These are phyloP conservation scores for Autographa gamma DNA, from an alignment of 2,888 invertebrate genomes.

Conservation along the genomic window DNA sequence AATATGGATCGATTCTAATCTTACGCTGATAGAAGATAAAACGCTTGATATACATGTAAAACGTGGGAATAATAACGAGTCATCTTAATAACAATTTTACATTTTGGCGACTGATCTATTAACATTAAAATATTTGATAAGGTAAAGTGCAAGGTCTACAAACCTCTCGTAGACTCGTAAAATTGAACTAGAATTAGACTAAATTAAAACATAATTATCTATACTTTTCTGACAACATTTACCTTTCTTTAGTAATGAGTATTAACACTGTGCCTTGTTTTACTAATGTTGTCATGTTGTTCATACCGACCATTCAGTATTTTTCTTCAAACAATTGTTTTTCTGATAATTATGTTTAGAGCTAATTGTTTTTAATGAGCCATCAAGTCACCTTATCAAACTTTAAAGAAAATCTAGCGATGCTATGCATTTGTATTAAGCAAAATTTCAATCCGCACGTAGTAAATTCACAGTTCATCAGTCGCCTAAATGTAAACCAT, in stretches of 20 bases:
- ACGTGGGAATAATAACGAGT: conserved; percentile 3
- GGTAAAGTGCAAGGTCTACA: neutral
- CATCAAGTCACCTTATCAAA: neutral
- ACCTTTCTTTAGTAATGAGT: too few relatives aligned
- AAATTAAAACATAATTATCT: too few relatives aligned
- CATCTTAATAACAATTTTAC: neutral
- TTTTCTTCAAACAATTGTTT: too few relatives aligned
- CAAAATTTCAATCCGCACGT: neutral
- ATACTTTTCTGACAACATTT: too few relatives aligned
- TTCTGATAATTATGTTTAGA: neutral
- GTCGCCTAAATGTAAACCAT: conserved; percentile 1
- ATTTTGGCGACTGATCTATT: neutral
- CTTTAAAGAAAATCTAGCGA: neutral
- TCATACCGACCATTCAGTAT: too few relatives aligned
- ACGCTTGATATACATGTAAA: neutral
- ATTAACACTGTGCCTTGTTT: too few relatives aligned
- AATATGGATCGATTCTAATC: conserved; percentile 14
- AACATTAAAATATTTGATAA: neutral
- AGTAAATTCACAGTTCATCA: neutral
- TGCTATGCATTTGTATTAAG: neutral
- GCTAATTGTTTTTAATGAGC: neutral
- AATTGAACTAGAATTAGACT: neutral
- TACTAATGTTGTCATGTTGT: too few relatives aligned
- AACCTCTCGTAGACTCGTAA: neutral
- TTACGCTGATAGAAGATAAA: neutral